Evolutionary conservation across 2,888 invertebrate genomes (phyloP).

Genomic region (Coelopa pilipes): DNA sequence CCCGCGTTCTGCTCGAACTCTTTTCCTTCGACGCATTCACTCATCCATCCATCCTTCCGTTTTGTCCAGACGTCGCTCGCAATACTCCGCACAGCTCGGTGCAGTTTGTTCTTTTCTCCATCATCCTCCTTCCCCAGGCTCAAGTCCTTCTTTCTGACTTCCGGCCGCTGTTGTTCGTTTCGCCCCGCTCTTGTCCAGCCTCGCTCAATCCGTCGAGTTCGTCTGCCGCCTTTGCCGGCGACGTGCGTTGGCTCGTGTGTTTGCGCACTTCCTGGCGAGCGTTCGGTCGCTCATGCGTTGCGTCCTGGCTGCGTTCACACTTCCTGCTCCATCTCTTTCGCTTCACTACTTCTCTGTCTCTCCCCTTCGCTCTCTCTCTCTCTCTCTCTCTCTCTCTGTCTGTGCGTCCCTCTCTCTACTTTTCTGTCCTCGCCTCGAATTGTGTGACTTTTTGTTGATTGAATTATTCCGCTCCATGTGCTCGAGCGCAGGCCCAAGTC

Average conservation of each 20-base stretch:
- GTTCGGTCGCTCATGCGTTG: too few relatives aligned
- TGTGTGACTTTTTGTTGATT: slow-evolving; percentile 39
- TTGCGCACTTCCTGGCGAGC: neutral
- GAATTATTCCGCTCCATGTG: slow-evolving; percentile 39
- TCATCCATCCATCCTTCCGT: too few relatives aligned
- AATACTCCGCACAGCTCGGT: too few relatives aligned
- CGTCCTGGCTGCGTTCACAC: neutral
- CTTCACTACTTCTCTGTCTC: neutral
- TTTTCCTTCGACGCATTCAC: too few relatives aligned
- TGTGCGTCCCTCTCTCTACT: slow-evolving; percentile 19
- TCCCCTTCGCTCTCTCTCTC: slow-evolving; percentile 5
- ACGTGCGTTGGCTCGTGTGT: neutral
- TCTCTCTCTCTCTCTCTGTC: neutral
- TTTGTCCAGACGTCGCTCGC: too few relatives aligned
- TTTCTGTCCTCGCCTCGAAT: slow-evolving; percentile 25
- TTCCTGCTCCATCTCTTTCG: neutral
- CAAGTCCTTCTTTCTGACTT: too few relatives aligned
- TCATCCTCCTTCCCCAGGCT: too few relatives aligned
- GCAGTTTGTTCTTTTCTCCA: too few relatives aligned
- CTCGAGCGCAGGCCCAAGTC: neutral
- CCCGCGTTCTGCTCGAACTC: too few relatives aligned
- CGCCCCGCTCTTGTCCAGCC: too few relatives aligned
- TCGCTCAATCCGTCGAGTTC: too few relatives aligned
- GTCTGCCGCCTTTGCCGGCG: neutral
- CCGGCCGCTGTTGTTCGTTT: too few relatives aligned